A percentile compares a stretch with the other conserved stretches of the same genome.
phyloP scores from a whole-genome alignment of 35 echinoderm and acorn worm genomes.

The Eucidaris tribuloides region DNA sequence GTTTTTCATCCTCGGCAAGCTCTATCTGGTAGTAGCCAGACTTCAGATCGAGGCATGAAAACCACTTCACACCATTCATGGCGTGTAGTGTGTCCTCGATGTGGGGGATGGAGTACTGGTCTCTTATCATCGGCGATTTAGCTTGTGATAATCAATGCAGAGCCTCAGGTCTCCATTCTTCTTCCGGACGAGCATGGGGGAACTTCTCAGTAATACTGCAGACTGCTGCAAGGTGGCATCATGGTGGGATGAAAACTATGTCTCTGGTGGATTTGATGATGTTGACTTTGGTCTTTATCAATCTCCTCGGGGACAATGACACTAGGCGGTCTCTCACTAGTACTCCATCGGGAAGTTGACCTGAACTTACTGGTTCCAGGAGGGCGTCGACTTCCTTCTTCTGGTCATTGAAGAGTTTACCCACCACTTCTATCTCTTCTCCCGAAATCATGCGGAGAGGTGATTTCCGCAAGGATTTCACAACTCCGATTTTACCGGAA shows the following conservation, averaged over 20 bases:
- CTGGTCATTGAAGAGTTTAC: not conserved
- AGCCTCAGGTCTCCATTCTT: constrained; percentile 24
- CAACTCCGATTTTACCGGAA: not conserved
- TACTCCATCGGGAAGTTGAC: not conserved
- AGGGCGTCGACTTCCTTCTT: not conserved
- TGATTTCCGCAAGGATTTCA: not conserved
- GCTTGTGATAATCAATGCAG: not conserved
- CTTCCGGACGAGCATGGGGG: constrained; percentile 9
- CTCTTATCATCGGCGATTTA: not conserved
- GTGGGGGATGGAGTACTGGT: constrained; percentile 54
- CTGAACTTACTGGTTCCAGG: not conserved
- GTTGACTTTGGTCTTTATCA: not conserved
- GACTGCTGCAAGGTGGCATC: not conserved
- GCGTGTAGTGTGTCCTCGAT: constrained; percentile 31
- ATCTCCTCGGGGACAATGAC: not conserved
- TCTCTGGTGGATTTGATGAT: not conserved
- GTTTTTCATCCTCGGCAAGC: constrained; percentile 49
- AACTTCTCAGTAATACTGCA: not conserved
- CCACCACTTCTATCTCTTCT: no score
- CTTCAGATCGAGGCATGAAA: constrained; percentile 18
- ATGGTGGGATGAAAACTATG: not conserved
- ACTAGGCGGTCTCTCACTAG: not conserved
- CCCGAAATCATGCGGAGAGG: not conserved
- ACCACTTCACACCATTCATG: constrained; percentile 10
- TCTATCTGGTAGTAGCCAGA: constrained; percentile 62